A percentile compares a stretch with the other conserved stretches of the same genome.
Conservation (phyloP, 2,113 vertebrate species). For the Callospermophilus lateralis region DNA sequence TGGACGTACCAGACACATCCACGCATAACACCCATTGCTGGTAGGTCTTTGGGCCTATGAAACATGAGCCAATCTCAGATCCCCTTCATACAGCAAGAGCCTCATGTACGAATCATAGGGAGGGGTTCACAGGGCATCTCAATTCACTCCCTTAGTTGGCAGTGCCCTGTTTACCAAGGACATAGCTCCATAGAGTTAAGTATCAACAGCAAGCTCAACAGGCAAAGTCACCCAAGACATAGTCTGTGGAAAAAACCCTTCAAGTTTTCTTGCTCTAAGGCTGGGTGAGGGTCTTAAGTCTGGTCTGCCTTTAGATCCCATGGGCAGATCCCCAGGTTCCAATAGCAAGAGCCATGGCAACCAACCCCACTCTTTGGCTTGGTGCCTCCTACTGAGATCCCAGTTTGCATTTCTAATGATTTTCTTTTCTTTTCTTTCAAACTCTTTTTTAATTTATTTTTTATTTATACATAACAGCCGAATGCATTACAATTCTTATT, state of each 20-base stretch:
- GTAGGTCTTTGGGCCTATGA: background rate
- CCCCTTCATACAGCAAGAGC: background rate
- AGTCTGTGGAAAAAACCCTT: background rate
- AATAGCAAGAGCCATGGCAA: background rate
- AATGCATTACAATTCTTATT: too few species aligned
- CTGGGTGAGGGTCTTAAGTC: background rate
- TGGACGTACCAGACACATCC: background rate
- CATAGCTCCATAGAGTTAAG: background rate
- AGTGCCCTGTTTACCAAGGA: background rate
- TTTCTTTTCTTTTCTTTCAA: conserved; percentile 39
- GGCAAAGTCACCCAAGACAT: background rate
- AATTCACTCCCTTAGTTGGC: background rate
- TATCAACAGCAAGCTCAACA: background rate
- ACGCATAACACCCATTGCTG: background rate
- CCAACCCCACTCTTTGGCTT: background rate
- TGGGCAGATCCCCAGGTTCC: background rate
- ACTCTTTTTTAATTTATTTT: too few species aligned
- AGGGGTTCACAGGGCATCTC: background rate
- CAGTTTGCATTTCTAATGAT: conserved; percentile 3
- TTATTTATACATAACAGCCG: too few species aligned
- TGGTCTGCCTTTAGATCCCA: background rate
- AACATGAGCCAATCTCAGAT: background rate
- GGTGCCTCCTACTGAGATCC: background rate
- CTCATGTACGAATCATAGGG: background rate
- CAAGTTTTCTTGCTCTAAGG: background rate